These are phyloP conservation scores for Dromas ardeola DNA, from an alignment of 2,113 vertebrate genomes.

Conservation along the genomic window DNA sequence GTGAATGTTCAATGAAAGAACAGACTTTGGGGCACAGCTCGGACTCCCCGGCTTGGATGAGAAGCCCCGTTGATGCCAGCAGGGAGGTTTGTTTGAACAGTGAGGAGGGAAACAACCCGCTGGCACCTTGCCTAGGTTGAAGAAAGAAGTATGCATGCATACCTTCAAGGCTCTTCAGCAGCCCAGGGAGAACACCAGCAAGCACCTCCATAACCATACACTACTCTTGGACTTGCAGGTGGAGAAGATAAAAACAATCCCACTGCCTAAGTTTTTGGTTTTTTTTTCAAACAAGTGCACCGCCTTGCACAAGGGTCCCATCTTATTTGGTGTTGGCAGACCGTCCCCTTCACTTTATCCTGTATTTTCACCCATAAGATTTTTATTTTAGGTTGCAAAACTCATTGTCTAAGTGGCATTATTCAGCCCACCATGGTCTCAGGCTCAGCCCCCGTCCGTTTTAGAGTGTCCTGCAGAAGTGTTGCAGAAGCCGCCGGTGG, in stretches of 20 bases:
- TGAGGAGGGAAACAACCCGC: not conserved
- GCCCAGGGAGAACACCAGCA: not conserved
- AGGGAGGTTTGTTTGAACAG: not conserved
- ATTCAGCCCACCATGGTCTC: not conserved
- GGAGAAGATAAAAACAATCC: not conserved
- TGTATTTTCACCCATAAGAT: not conserved
- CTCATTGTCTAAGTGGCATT: not conserved
- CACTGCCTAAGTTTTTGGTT: not conserved
- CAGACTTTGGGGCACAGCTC: not conserved
- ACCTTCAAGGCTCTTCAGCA: not conserved
- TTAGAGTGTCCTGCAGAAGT: not conserved
- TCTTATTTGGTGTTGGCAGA: not conserved
- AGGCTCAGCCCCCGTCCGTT: not conserved
- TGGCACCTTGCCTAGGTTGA: not conserved
- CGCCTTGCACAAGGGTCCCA: not conserved
- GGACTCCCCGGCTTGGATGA: not conserved
- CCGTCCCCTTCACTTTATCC: not conserved
- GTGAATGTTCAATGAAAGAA: not conserved
- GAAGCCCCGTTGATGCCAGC: not conserved
- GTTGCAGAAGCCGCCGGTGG: not conserved
- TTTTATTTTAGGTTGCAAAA: not conserved
- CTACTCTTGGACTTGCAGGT: not conserved
- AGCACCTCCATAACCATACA: not conserved
- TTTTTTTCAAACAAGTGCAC: not conserved
- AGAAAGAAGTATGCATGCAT: not conserved